Conservation (phyloP, 2,888 invertebrate species). For the Ornithoptera alexandrae region DNA sequence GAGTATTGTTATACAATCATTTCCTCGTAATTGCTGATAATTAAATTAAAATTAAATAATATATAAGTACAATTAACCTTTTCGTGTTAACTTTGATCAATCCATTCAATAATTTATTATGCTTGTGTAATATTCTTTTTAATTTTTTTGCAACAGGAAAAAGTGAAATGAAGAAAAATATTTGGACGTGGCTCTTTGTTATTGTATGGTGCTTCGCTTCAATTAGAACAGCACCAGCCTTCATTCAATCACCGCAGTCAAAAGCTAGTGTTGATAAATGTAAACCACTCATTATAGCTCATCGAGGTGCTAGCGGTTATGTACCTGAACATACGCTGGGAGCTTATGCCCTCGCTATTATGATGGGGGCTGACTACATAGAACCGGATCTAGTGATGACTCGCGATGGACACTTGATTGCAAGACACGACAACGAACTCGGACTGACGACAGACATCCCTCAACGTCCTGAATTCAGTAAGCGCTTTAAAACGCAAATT, state of each 20-base stretch:
- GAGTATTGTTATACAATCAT: too few species aligned
- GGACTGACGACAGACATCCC: slow-evolving; percentile 60
- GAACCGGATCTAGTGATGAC: slow-evolving; percentile 73
- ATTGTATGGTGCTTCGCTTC: slow-evolving; percentile 5
- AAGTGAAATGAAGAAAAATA: slow-evolving; percentile 12
- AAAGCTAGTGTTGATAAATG: slow-evolving; percentile 43
- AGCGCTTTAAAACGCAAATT: slow-evolving; percentile 52
- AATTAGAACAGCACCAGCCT: slow-evolving; percentile 12
- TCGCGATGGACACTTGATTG: slow-evolving; percentile 58
- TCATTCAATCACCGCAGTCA: neutral
- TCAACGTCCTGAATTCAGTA: slow-evolving; percentile 53
- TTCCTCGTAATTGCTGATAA: too few species aligned
- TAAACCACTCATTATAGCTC: slow-evolving; percentile 57
- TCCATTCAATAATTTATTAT: neutral
- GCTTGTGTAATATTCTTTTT: neutral
- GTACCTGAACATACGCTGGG: slow-evolving; percentile 71
- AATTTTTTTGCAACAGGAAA: slow-evolving; percentile 7
- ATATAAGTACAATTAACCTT: neutral
- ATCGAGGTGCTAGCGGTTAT: slow-evolving; percentile 70
- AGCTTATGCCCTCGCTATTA: slow-evolving; percentile 65
- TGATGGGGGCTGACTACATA: slow-evolving; percentile 69
- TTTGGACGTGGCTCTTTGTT: slow-evolving; percentile 5
- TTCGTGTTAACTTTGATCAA: neutral
- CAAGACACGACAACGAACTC: slow-evolving; percentile 68
- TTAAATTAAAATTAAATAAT: too few species aligned